These are phyloP conservation scores for Cephonodes hylas DNA, from an alignment of 2,888 invertebrate species.

Conservation along the genomic window DNA sequence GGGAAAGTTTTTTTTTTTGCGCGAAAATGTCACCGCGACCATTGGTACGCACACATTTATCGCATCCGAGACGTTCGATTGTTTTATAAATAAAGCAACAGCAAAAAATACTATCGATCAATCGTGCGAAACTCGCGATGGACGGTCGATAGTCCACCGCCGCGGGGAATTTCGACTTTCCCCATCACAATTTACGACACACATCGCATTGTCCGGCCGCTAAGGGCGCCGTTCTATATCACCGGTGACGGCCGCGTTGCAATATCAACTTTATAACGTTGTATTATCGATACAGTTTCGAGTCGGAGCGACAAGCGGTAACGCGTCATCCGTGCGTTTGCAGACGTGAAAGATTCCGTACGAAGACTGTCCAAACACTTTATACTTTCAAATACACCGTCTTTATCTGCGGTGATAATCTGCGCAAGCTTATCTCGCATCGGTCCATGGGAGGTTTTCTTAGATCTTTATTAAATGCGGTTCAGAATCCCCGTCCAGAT, in stretches of 20 bases:
- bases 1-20: slow-evolving; percentile 33
- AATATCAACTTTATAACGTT: slow-evolving; percentile 38
- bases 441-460: slow-evolving; percentile 68
- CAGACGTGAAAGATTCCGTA: slow-evolving; percentile 77
- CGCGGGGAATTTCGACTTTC: slow-evolving; percentile 37
- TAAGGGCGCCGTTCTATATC: slow-evolving; percentile 34
- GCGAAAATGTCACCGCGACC: slow-evolving; percentile 44
- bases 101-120: slow-evolving; percentile 81
- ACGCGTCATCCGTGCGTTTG: slow-evolving; percentile 69
- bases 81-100: slow-evolving; percentile 78
- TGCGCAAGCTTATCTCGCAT: slow-evolving; percentile 71
- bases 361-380: slow-evolving; percentile 77
- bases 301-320: slow-evolving; percentile 28
- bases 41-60: slow-evolving; percentile 70
- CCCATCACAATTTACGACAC: slow-evolving; percentile 25
- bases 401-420: slow-evolving; percentile 78
- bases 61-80: slow-evolving; percentile 72
- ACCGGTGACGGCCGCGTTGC: slow-evolving; percentile 17
- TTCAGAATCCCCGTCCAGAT: slow-evolving; percentile 36
- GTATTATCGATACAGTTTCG: slow-evolving; percentile 36
- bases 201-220: slow-evolving; percentile 35
- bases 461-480: slow-evolving; percentile 79
- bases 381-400: slow-evolving; percentile 78
- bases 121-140: slow-evolving; percentile 79
- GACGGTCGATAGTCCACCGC: slow-evolving; percentile 51